Conservation (phyloP, 2,888 invertebrate species). For the Blastobasis adustella region DNA sequence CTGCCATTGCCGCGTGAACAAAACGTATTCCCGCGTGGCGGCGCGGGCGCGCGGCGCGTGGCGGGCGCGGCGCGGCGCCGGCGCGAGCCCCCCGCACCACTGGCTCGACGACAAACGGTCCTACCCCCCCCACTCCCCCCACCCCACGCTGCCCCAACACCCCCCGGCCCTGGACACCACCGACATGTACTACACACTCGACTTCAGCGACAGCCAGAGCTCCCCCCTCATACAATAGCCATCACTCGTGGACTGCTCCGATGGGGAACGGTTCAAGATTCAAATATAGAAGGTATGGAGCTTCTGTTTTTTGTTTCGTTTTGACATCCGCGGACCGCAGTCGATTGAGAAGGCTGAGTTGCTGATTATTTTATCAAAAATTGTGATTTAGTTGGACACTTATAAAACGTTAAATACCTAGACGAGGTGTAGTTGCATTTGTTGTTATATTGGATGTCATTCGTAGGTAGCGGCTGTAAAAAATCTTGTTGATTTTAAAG, state of each 20-base stretch:
- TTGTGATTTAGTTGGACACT: too few species aligned
- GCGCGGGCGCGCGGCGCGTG: slow-evolving; percentile 65
- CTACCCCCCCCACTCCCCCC: slow-evolving; percentile 26
- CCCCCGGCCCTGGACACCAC: slow-evolving; percentile 76
- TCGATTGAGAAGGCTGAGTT: too few species aligned
- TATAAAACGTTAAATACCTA: too few species aligned
- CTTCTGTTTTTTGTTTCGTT: background rate
- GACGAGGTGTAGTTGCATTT: too few species aligned
- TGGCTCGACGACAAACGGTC: slow-evolving; percentile 76
- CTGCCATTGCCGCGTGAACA: slow-evolving; percentile 86
- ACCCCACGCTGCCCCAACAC: slow-evolving; percentile 26
- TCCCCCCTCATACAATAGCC: slow-evolving; percentile 84
- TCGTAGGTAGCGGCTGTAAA: too few species aligned
- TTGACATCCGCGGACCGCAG: too few species aligned
- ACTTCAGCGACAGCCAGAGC: slow-evolving; percentile 85
- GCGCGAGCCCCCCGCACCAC: slow-evolving; percentile 59
- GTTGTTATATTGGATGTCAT: too few species aligned
- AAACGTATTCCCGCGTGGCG: slow-evolving; percentile 80
- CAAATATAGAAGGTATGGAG: slow-evolving; percentile 32
- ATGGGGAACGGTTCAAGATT: slow-evolving; percentile 67
- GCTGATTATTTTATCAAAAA: too few species aligned
- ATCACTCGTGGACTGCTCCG: slow-evolving; percentile 64
- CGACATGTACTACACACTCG: slow-evolving; percentile 86
- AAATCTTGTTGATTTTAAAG: too few species aligned
- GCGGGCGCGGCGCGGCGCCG: slow-evolving; percentile 67